A percentile compares a stretch with the other conserved stretches of the same genome.
phyloP scores from a whole-genome alignment of 2,888 invertebrate species.

The Nebria brevicollis region DNA sequence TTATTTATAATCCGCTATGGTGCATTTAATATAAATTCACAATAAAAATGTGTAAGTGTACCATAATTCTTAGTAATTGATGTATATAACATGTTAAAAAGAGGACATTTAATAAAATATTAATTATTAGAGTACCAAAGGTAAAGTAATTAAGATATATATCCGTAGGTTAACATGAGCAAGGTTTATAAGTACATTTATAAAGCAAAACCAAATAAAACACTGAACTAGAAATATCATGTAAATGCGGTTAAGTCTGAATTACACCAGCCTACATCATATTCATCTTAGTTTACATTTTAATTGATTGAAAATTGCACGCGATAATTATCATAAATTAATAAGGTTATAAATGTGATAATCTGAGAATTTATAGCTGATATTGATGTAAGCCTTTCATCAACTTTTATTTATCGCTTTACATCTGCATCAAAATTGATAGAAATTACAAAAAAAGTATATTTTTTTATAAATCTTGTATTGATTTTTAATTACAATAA shows the following conservation, averaged over 20 bases:
- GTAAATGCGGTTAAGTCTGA: constrained; percentile 26
- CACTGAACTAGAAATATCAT: constrained; percentile 37
- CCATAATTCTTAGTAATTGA: neutral
- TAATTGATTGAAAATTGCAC: constrained; percentile 40
- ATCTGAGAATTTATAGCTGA: neutral
- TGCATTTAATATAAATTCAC: no score
- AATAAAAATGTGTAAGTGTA: neutral
- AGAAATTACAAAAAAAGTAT: no score
- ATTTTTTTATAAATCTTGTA: no score
- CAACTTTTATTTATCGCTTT: neutral
- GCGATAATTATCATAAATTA: constrained; percentile 16
- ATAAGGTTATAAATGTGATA: constrained; percentile 12
- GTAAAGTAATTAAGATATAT: constrained; percentile 42
- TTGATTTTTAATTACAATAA: no score
- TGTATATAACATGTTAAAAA: neutral
- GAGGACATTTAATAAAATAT: neutral
- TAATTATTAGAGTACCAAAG: neutral
- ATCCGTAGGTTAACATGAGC: constrained; percentile 33
- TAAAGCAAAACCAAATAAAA: constrained; percentile 21
- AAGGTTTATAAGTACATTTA: neutral
- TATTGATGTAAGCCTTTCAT: neutral
- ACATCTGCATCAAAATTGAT: neutral
- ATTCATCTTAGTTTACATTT: constrained; percentile 41
- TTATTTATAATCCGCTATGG: no score
- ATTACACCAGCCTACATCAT: constrained; percentile 21